A percentile compares a stretch with the other conserved stretches of the same genome.
phyloP scores from a whole-genome alignment of 2,888 invertebrate genomes.

The Blera fallax region DNA sequence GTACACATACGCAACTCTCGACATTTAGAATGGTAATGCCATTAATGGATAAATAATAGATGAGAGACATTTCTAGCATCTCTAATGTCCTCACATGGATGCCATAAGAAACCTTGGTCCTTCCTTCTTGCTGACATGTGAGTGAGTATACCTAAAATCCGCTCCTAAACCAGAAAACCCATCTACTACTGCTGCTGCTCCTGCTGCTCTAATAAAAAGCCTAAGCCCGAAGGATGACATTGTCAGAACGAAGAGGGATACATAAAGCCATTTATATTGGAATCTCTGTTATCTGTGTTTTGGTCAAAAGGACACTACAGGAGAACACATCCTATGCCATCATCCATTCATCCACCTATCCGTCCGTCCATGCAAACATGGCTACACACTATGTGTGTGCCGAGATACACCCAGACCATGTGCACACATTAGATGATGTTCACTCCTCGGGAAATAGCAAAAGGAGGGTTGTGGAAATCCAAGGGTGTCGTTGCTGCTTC shows the following conservation, averaged over 20 bases:
- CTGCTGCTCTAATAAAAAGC: slow-evolving; percentile 30
- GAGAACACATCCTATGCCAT: slow-evolving; percentile 24
- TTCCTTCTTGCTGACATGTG: background rate
- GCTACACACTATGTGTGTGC: slow-evolving; percentile 3
- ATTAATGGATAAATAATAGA: slow-evolving; percentile 71
- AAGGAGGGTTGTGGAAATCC: slow-evolving; percentile 39
- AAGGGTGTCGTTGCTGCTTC: slow-evolving; percentile 21
- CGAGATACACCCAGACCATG: slow-evolving; percentile 8
- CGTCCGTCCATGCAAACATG: slow-evolving; percentile 23
- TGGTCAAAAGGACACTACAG: slow-evolving; percentile 67
- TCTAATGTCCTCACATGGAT: slow-evolving; percentile 54
- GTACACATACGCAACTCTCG: background rate
- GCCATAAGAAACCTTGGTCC: slow-evolving; percentile 20
- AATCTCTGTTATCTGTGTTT: slow-evolving; percentile 68
- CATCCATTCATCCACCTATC: slow-evolving; percentile 34
- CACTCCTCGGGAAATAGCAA: slow-evolving; percentile 3
- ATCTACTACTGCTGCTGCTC: slow-evolving; percentile 7
- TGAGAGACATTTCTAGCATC: slow-evolving; percentile 67
- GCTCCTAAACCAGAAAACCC: slow-evolving; percentile 22
- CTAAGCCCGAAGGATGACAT: slow-evolving; percentile 65
- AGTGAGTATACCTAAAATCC: slow-evolving; percentile 32
- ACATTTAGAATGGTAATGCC: slow-evolving; percentile 56
- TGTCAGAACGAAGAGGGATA: slow-evolving; percentile 54
- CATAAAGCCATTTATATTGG: slow-evolving; percentile 69
- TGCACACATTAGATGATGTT: slow-evolving; percentile 50